Evolutionary conservation across 2,113 vertebrate species (phyloP).

Genomic region (Pomatorhinus ruficollis): DNA sequence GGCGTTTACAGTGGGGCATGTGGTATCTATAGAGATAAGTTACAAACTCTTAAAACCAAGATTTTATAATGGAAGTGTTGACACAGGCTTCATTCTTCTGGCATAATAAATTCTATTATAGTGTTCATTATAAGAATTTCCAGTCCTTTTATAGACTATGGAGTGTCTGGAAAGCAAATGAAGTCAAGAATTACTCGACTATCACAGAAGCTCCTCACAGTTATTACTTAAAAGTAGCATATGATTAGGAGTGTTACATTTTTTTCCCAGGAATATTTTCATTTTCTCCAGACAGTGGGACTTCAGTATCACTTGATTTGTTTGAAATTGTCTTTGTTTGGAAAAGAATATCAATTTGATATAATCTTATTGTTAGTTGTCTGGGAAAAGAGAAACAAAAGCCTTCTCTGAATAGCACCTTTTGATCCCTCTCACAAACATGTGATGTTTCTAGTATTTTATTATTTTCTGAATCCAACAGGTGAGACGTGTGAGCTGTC

Average conservation of each 20-base stretch:
- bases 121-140: constrained; percentile 46
- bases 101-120: constrained; percentile 40
- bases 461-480: not conserved
- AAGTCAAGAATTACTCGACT: not conserved
- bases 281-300: not conserved
- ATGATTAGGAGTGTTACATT: not conserved
- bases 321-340: not conserved
- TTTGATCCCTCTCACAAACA: not conserved
- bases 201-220: not conserved
- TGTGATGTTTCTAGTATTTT: not conserved
- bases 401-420: not conserved
- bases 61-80: constrained; percentile 52
- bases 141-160: constrained; percentile 48
- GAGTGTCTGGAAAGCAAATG: constrained; percentile 18
- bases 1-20: not conserved
- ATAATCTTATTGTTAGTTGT: not conserved
- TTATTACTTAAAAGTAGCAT: not conserved
- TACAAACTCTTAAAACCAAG: not conserved
- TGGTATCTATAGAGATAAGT: constrained; percentile 17
- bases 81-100: constrained; percentile 23
- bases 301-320: not conserved
- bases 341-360: not conserved
- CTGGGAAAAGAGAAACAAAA: not conserved
- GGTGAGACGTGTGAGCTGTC: not conserved
- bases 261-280: not conserved